Conservation (phyloP, 2,888 invertebrate species). For the Eulithis prunata region DNA sequence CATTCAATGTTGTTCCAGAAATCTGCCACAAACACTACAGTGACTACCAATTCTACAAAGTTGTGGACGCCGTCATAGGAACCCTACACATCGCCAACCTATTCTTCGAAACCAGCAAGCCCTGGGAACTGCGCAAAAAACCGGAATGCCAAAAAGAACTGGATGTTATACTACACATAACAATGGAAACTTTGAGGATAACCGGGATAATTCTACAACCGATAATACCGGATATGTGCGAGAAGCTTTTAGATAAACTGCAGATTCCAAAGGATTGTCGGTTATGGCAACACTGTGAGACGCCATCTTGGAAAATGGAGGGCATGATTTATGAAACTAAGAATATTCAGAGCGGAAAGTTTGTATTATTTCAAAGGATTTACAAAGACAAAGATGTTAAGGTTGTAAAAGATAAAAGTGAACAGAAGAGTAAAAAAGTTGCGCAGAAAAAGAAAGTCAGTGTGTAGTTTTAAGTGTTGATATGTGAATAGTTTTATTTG, state of each 20-base stretch:
- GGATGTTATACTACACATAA: constrained; percentile 90
- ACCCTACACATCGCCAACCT: constrained; percentile 91
- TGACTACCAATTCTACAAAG: constrained; percentile 92
- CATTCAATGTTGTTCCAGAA: constrained; percentile 64
- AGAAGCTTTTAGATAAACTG: constrained; percentile 88
- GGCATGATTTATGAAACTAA: constrained; percentile 71
- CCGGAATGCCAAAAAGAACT: constrained; percentile 84
- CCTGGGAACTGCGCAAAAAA: constrained; percentile 93
- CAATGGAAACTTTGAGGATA: constrained; percentile 93
- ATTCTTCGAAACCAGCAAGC: constrained; percentile 93
- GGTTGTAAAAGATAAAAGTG: constrained; percentile 18
- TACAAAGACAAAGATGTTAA: constrained; percentile 61
- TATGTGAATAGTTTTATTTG: background rate
- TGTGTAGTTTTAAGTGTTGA: constrained; percentile 31
- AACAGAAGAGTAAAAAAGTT: constrained; percentile 43
- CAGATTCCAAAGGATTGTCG: constrained; percentile 65
- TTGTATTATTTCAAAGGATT: constrained; percentile 74
- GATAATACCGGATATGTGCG: constrained; percentile 90
- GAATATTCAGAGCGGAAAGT: constrained; percentile 71
- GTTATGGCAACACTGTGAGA: constrained; percentile 68
- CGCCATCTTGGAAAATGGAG: constrained; percentile 69
- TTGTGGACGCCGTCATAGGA: constrained; percentile 90
- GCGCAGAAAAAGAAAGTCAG: constrained; percentile 61
- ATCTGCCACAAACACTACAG: constrained; percentile 88
- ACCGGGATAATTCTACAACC: constrained; percentile 91